A percentile compares a stretch with the other conserved stretches of the same genome.
phyloP scores from a whole-genome alignment of 1,140 invertebrate species.

The Aporrectodea caliginosa region DNA sequence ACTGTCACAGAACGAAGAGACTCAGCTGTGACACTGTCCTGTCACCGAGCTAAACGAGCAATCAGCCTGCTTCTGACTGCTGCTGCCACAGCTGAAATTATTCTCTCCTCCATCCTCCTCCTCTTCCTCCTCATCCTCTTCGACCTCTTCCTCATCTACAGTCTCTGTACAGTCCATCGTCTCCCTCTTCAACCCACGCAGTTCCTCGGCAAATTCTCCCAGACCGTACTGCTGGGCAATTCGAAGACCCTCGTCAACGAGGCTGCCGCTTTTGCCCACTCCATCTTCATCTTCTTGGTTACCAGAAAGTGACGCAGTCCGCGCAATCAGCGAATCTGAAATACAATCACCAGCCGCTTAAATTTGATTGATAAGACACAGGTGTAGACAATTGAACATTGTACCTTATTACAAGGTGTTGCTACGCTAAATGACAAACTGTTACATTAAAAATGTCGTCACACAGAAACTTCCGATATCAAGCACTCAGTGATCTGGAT shows the following conservation, averaged over 20 bases:
- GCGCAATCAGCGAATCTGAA: no score
- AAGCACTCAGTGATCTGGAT: no score
- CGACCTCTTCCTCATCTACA: background rate
- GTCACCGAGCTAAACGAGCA: background rate
- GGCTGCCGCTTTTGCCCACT: background rate
- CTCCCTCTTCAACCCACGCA: background rate
- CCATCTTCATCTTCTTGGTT: background rate
- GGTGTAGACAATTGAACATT: no score
- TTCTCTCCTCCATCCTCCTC: background rate
- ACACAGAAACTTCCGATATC: no score
- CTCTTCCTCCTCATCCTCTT: no score
- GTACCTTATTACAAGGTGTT: no score
- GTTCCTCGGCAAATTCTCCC: constrained; percentile 48
- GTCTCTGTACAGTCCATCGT: background rate
- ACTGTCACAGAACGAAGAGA: no score
- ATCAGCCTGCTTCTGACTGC: background rate
- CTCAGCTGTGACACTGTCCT: background rate
- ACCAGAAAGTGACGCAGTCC: background rate
- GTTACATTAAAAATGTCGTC: no score
- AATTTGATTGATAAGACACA: no score
- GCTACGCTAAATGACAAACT: no score
- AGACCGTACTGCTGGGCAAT: constrained; percentile 54
- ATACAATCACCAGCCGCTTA: no score
- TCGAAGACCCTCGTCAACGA: constrained; percentile 52
- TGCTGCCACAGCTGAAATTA: background rate